phyloP scores from a whole-genome alignment of 1,140 invertebrate genomes.

The Andrena cerasifolii region DNA sequence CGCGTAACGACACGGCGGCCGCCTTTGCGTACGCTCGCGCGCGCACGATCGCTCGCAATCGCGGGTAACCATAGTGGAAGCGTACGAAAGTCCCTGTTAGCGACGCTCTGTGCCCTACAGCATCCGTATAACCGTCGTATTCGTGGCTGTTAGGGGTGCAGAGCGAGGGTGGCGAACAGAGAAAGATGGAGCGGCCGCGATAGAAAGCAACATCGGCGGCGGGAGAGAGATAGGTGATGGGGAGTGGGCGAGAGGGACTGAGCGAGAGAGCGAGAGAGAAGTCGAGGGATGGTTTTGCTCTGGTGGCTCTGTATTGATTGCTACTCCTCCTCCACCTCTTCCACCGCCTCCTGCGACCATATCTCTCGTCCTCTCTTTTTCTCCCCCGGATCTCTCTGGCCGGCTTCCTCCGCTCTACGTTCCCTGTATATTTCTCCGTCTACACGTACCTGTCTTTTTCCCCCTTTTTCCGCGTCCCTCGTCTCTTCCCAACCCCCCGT shows the following conservation, averaged over 20 bases:
- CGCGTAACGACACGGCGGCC: neutral
- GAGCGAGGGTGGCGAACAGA: slow-evolving; percentile 1
- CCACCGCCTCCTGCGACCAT: slow-evolving; percentile 62
- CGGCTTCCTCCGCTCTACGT: slow-evolving; percentile 21
- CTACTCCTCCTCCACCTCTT: slow-evolving; percentile 65
- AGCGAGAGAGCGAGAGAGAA: slow-evolving; percentile 34
- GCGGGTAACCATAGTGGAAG: slow-evolving; percentile 50
- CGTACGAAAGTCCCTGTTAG: slow-evolving; percentile 66
- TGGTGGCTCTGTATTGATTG: slow-evolving; percentile 79
- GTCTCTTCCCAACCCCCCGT: slow-evolving; percentile 16
- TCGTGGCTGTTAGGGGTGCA: slow-evolving; percentile 63
- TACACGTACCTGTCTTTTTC: slow-evolving; percentile 51
- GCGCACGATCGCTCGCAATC: slow-evolving; percentile 58
- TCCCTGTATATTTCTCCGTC: slow-evolving; percentile 50
- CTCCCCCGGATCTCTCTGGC: slow-evolving; percentile 45
- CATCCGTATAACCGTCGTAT: slow-evolving; percentile 69
- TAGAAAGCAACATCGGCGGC: slow-evolving; percentile 30
- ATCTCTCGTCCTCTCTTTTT: slow-evolving; percentile 60
- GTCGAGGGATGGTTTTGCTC: slow-evolving; percentile 76
- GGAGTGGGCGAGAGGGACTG: neutral
- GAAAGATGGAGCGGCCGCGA: slow-evolving; percentile 25
- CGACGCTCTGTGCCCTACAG: slow-evolving; percentile 62
- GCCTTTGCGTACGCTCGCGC: slow-evolving; percentile 25
- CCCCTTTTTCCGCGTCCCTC: slow-evolving; percentile 3
- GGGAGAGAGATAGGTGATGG: neutral